Percentiles rank a stretch among this genome's conserved stretches.
phyloP scores from a whole-genome alignment of 2,888 invertebrate genomes.

The Lasioglossum villosulum region DNA sequence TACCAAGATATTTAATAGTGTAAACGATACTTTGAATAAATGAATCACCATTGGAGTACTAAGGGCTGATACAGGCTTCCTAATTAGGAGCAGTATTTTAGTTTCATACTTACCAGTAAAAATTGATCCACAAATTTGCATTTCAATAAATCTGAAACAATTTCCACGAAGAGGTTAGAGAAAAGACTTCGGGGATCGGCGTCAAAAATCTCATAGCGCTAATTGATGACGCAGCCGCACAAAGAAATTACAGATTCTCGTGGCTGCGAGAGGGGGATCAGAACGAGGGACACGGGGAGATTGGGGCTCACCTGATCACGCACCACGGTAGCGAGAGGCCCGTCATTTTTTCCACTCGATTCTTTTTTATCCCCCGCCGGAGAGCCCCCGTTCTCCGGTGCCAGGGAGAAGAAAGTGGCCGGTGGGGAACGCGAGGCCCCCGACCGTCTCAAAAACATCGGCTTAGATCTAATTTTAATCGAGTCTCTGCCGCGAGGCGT shows the following conservation, averaged over 20 bases:
- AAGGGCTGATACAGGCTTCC: not conserved
- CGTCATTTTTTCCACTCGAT: slow-evolving; percentile 80
- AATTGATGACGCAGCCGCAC: slow-evolving; percentile 44
- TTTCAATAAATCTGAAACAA: not conserved
- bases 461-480: slow-evolving; percentile 82
- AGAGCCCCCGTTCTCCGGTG: slow-evolving; percentile 43
- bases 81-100: not conserved
- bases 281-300: slow-evolving; percentile 45
- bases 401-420: slow-evolving; percentile 50
- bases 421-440: slow-evolving; percentile 36
- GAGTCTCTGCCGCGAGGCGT: slow-evolving; percentile 53
- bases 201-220: slow-evolving; percentile 25
- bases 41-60: too few relatives aligned
- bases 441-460: slow-evolving; percentile 78
- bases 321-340: slow-evolving; percentile 81
- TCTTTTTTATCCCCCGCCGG: slow-evolving; percentile 69
- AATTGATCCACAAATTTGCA: not conserved
- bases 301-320: slow-evolving; percentile 76
- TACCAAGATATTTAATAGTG: too few relatives aligned
- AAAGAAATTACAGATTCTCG: slow-evolving; percentile 44
- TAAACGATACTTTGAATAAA: too few relatives aligned
- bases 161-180: not conserved
- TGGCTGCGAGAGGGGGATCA: slow-evolving; percentile 16
- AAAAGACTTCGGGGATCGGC: not conserved
- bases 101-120: too few relatives aligned